Percentiles rank a stretch among this genome's conserved stretches.
phyloP scores from a whole-genome alignment of 2,113 vertebrate species.

The Epinephelus lanceolatus region DNA sequence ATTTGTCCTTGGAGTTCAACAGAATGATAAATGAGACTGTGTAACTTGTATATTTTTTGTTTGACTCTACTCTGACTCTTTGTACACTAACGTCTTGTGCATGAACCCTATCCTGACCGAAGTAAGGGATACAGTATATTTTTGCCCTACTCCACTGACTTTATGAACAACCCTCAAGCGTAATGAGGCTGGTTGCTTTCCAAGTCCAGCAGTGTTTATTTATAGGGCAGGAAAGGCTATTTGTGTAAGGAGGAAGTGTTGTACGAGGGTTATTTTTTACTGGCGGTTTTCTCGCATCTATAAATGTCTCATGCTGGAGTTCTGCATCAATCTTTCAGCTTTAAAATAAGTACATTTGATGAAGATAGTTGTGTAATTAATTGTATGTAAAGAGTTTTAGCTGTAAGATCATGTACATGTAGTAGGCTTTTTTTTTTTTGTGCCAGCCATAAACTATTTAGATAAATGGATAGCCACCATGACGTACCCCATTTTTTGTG shows the following conservation, averaged over 20 bases:
- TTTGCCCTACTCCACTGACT: slow-evolving; percentile 53
- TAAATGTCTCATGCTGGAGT: slow-evolving; percentile 37
- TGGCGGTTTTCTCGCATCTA: slow-evolving; percentile 28
- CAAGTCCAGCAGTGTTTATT: slow-evolving; percentile 75
- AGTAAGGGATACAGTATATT: slow-evolving; percentile 31
- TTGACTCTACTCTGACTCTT: not conserved
- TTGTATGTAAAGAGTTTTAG: not conserved
- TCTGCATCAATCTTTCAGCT: slow-evolving; percentile 12
- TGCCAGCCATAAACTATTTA: no score
- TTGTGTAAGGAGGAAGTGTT: slow-evolving; percentile 77
- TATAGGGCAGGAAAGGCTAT: slow-evolving; percentile 78
- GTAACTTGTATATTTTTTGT: slow-evolving; percentile 5
- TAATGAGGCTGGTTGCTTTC: slow-evolving; percentile 68
- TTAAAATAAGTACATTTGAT: slow-evolving; percentile 1
- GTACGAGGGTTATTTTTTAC: slow-evolving; percentile 66
- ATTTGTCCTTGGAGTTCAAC: slow-evolving; percentile 4
- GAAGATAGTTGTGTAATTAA: not conserved
- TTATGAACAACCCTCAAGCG: slow-evolving; percentile 45
- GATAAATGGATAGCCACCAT: no score
- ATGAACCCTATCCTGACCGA: slow-evolving; percentile 9
- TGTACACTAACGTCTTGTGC: not conserved
- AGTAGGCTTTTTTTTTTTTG: not conserved
- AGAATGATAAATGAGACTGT: slow-evolving; percentile 5
- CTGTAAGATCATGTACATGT: not conserved
- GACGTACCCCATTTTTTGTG: no score